phyloP scores from a whole-genome alignment of 2,888 invertebrate genomes.

The Andrena fulva region DNA sequence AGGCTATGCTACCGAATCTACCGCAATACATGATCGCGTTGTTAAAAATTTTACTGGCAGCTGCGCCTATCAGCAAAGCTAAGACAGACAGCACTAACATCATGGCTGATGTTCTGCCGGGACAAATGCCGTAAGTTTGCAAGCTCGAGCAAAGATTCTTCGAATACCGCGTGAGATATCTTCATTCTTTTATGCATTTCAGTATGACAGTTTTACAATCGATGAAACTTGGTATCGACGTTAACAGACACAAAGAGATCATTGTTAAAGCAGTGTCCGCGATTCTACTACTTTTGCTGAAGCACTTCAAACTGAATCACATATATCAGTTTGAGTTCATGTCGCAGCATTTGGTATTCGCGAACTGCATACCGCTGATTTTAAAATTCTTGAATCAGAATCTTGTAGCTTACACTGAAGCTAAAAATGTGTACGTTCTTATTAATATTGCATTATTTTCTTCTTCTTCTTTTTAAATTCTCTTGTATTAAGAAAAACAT shows the following conservation, averaged over 20 bases:
- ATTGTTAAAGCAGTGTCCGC: constrained; percentile 98
- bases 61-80: constrained; percentile 99
- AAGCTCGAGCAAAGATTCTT: neutral
- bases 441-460: neutral
- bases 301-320: constrained; percentile 99
- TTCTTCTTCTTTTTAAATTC: neutral
- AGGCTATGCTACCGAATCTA: constrained; percentile 97
- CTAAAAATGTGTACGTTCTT: constrained; percentile 92
- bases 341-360: constrained; percentile 99
- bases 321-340: constrained; percentile 99
- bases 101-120: constrained; percentile 98
- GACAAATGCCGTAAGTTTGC: constrained; percentile 95
- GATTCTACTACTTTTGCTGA: constrained; percentile 95
- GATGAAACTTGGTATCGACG: constrained; percentile 98
- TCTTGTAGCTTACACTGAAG: constrained; percentile 96
- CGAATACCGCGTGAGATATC: neutral
- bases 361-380: constrained; percentile 99
- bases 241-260: constrained; percentile 99
- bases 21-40: constrained; percentile 99
- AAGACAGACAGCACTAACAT: constrained; percentile 99
- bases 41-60: constrained; percentile 97
- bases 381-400: constrained; percentile 99
- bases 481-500: neutral
- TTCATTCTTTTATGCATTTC: constrained; percentile 41
- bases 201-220: constrained; percentile 97